Evolutionary conservation across 2,113 vertebrate species (phyloP).

Genomic region (Trogon surrucura): DNA sequence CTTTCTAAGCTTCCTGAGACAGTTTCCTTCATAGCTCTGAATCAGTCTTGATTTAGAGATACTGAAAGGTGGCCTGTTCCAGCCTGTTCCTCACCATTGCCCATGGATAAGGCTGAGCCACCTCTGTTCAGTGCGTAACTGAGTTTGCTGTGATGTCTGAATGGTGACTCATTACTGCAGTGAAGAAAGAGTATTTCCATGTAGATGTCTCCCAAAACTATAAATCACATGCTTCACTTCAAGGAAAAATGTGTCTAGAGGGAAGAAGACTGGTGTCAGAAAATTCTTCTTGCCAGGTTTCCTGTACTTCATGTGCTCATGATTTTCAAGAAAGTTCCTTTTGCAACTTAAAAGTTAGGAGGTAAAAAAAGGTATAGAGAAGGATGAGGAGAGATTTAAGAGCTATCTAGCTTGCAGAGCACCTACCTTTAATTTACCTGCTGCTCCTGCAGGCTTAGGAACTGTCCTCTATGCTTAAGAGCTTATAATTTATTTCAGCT

Average conservation of each 20-base stretch:
- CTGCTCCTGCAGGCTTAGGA: conserved; percentile 3
- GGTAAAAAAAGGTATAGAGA: neutral
- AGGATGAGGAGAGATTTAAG: neutral
- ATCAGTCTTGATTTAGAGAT: neutral
- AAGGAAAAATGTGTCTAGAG: neutral
- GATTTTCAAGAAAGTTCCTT: neutral
- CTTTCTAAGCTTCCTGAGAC: neutral
- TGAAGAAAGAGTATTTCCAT: neutral
- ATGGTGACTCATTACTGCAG: neutral
- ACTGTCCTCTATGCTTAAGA: neutral
- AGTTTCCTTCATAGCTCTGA: neutral
- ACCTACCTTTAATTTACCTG: conserved; percentile 6
- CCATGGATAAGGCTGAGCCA: neutral
- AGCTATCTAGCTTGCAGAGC: neutral
- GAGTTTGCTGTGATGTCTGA: neutral
- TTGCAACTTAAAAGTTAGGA: neutral
- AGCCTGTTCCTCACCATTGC: neutral
- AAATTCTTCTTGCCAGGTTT: neutral
- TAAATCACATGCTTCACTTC: neutral
- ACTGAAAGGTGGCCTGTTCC: neutral
- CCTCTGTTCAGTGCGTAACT: neutral
- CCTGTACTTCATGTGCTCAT: neutral
- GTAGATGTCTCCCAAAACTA: neutral
- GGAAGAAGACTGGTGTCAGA: neutral
- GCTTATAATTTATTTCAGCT: conserved; percentile 52